Conservation (phyloP, 2,797 vertebrate species). For the Pempheris klunzingeri region DNA sequence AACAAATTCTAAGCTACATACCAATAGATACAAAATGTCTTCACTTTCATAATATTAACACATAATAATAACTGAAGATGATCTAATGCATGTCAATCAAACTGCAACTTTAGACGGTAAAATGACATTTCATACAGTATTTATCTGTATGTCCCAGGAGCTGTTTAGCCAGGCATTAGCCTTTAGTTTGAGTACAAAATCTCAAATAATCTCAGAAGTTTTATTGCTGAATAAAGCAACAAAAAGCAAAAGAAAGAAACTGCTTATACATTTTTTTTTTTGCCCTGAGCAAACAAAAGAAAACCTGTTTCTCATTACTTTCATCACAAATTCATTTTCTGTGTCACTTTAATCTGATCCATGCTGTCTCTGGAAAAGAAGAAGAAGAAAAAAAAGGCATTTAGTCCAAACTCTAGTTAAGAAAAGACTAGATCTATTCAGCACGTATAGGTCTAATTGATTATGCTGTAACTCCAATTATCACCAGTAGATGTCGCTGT, state of each 20-base stretch:
- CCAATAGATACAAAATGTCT: not conserved
- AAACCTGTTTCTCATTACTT: not conserved
- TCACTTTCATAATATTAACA: not conserved
- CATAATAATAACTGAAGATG: too few species aligned
- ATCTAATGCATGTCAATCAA: not conserved
- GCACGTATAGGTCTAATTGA: not conserved
- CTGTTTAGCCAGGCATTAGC: not conserved
- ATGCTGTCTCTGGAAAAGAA: not conserved
- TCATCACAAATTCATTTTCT: not conserved
- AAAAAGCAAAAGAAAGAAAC: not conserved
- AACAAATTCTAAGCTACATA: not conserved
- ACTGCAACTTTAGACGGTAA: not conserved
- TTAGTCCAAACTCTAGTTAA: not conserved
- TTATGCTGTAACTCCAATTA: conserved; percentile 40
- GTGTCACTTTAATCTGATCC: not conserved
- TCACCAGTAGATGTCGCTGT: conserved; percentile 74
- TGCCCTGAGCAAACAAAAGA: too few species aligned
- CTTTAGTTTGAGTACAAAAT: not conserved
- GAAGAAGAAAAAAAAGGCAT: too few species aligned
- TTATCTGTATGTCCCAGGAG: not conserved
- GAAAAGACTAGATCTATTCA: not conserved
- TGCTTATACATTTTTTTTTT: not conserved
- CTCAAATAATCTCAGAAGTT: too few species aligned
- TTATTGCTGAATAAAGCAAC: rapidly evolving
- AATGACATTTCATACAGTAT: too few species aligned